phyloP scores from a whole-genome alignment of 1,140 invertebrate species.

The Drosophila auraria region DNA sequence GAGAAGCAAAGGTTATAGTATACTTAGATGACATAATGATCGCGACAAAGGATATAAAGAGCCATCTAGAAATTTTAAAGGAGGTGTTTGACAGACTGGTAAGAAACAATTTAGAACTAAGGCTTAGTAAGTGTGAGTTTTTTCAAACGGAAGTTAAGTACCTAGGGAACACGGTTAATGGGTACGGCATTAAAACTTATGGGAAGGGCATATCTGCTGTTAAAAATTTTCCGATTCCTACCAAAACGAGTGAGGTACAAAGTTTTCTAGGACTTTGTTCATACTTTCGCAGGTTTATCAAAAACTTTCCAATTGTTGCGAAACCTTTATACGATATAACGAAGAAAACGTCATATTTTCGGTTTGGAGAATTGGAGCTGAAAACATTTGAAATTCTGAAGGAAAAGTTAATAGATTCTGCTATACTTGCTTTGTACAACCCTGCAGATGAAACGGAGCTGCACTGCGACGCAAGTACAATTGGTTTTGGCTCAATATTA shows the following conservation, averaged over 20 bases:
- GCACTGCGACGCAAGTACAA: neutral
- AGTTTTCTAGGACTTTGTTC: neutral
- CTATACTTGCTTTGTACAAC: neutral
- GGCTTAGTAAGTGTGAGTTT: conserved; percentile 3
- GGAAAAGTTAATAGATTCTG: no score
- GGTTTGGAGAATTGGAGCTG: no score
- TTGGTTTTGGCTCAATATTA: neutral
- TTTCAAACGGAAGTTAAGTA: conserved; percentile 1
- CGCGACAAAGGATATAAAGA: neutral
- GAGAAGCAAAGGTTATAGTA: neutral
- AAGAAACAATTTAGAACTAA: neutral
- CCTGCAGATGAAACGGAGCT: neutral
- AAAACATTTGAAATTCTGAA: no score
- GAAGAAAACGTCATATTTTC: no score
- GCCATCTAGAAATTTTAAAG: neutral
- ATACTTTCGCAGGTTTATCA: no score
- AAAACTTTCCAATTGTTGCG: no score
- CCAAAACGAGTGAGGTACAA: no score
- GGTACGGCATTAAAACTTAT: neutral
- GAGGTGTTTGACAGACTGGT: neutral
- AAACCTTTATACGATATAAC: no score
- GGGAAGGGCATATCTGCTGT: neutral
- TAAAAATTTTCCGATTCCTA: no score
- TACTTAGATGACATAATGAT: neutral
- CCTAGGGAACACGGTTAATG: neutral